phyloP scores from a whole-genome alignment of 2,888 invertebrate genomes.

The Anorthoa munda region DNA sequence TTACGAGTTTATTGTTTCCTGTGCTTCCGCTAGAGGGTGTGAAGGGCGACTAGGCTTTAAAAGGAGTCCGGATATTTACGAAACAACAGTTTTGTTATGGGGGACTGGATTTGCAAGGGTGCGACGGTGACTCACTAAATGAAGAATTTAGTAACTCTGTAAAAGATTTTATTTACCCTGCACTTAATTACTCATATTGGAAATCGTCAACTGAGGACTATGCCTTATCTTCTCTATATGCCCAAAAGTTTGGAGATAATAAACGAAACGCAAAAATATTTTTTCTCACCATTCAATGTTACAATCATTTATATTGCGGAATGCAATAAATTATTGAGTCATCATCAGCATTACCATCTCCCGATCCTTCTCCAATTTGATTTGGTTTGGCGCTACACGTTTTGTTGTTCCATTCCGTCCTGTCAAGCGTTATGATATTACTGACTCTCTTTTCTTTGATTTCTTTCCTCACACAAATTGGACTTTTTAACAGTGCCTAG shows the following conservation, averaged over 20 bases:
- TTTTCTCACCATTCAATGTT: too few relatives aligned
- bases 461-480: too few relatives aligned
- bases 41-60: conserved; percentile 62
- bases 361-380: too few relatives aligned
- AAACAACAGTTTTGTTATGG: conserved; percentile 5
- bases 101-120: conserved; percentile 5
- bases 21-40: conserved; percentile 73
- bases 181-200: not conserved
- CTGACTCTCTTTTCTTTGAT: too few relatives aligned
- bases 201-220: not conserved
- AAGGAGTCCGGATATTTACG: conserved; percentile 47
- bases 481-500: too few relatives aligned
- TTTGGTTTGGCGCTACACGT: too few relatives aligned
- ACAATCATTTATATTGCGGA: too few relatives aligned
- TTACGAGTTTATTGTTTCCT: conserved; percentile 80
- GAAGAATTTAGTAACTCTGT: not conserved
- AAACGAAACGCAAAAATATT: too few relatives aligned
- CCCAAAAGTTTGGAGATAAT: not conserved
- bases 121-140: not conserved
- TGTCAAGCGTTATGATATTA: not conserved
- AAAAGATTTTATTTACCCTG: not conserved
- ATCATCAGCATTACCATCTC: too few relatives aligned
- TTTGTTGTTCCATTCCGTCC: not conserved
- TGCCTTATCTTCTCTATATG: not conserved
- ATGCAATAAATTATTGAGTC: too few relatives aligned